Conservation (phyloP, 2,888 invertebrate species). For the Chrysopilus asiliformis region DNA sequence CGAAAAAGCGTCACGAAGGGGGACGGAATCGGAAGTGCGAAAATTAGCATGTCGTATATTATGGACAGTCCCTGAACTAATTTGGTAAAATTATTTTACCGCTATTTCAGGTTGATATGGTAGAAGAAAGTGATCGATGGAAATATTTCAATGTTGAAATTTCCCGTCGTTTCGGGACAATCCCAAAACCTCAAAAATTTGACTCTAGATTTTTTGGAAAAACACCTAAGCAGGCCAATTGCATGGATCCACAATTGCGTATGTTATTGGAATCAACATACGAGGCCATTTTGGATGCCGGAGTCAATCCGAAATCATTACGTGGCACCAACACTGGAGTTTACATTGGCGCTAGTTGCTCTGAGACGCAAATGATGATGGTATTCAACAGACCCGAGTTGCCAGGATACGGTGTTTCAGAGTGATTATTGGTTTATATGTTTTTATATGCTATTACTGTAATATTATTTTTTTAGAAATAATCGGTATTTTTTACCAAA, state of each 20-base stretch:
- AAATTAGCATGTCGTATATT: too few relatives aligned
- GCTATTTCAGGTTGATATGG: constrained; percentile 53
- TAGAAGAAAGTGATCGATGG: constrained; percentile 72
- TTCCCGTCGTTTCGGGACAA: constrained; percentile 58
- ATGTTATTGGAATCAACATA: constrained; percentile 63
- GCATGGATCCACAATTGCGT: constrained; percentile 66
- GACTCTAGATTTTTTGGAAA: constrained; percentile 65
- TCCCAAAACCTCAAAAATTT: constrained; percentile 55
- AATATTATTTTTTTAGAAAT: constrained; percentile 74
- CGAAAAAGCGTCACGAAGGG: too few relatives aligned
- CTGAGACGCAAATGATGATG: constrained; percentile 60
- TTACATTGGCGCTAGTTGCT: constrained; percentile 55
- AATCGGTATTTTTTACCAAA: constrained; percentile 89
- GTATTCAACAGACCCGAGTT: constrained; percentile 49
- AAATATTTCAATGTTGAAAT: constrained; percentile 56
- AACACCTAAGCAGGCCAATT: constrained; percentile 59
- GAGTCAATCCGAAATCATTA: constrained; percentile 50
- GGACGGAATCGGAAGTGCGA: too few relatives aligned
- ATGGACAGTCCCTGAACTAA: too few relatives aligned
- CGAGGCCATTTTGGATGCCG: constrained; percentile 65
- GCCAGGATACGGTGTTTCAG: constrained; percentile 35
- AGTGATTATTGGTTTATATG: constrained; percentile 79
- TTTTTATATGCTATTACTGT: constrained; percentile 78
- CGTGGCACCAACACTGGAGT: constrained; percentile 58
- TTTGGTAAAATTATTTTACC: too few relatives aligned